Base-by-base conservation (phyloP, 1,140 invertebrate genomes). In the honey bee (Apis mellifera) region DNA sequence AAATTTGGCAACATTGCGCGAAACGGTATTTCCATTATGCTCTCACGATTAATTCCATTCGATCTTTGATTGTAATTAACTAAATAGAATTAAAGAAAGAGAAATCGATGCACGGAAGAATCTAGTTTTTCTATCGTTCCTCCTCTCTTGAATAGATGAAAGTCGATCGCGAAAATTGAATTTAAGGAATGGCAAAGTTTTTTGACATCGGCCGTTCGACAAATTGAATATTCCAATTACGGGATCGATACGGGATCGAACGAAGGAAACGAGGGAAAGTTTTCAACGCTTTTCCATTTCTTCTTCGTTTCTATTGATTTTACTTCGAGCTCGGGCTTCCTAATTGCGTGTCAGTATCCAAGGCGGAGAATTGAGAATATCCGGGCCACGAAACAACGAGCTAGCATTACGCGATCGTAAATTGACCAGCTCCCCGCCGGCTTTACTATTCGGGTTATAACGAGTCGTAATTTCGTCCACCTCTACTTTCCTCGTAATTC, bases 1-100 rank as follows among this genome's bases (percentile, higher is more conserved):
- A 13, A 64, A n/a, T 80, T 80, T 74, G 70, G 78, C 60, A 80
- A 74, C 70, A 80, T 80, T 74, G 55, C 59, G 52, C 70, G 68
- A 5, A 62, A 8, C 26, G 32, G 32, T 42, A 7, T 42, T 42
- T 7, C 32, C 32, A 32, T 32, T 32, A 32, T 32, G 32, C 32
- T 32, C 4, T 32, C 32, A 3, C 32, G 2, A 32, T 32, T 32
- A 32, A 32, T 32, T 3, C 4, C 32, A 32, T 32, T n/a, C 2
- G 32, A 32, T 32, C 32, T 3, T 32, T 32, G 32, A 32, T 32
- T 32, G 4, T 32, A 32, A 32, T 3, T 42, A 42, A 42, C 7
- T 42, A 42, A 7, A 5, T 42, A 5, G 4, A 42, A 7, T 42
- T 0, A 0, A 42, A 42, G 32, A 0, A 42, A 42, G 32, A 42